Evolutionary conservation across 2,113 vertebrate genomes (phyloP).

Genomic region (Bagarius yarrelli): DNA sequence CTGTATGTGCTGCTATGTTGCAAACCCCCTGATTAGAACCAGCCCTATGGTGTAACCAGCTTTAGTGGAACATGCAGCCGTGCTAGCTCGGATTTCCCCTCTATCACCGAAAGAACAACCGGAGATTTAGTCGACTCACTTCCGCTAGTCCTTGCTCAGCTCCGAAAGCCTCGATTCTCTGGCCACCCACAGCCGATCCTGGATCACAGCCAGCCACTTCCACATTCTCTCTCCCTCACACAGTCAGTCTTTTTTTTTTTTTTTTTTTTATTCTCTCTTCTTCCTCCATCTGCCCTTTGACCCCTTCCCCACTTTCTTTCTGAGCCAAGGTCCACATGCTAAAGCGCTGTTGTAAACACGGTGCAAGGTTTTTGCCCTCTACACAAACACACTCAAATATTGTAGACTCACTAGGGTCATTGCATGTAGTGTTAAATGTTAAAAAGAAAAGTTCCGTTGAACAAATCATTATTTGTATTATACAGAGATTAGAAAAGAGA

Average conservation of each 20-base stretch:
- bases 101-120: background rate
- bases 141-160: conserved; percentile 1
- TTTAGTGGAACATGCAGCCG: background rate
- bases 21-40: conserved; percentile 19
- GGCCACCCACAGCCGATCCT: conserved; percentile 27
- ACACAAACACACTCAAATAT: background rate
- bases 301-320: conserved; percentile 17
- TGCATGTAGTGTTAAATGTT: background rate
- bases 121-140: background rate
- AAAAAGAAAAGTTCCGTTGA: background rate
- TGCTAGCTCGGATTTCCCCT: background rate
- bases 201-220: conserved; percentile 22
- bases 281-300: conserved; percentile 41
- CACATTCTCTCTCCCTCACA: conserved; percentile 36
- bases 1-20: background rate
- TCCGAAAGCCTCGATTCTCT: conserved; percentile 2
- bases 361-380: background rate
- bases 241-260: conserved; percentile 38
- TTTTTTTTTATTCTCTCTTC: conserved; percentile 46
- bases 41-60: background rate
- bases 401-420: background rate
- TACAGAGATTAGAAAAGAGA: background rate
- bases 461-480: background rate
- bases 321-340: conserved; percentile 13
- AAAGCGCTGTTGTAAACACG: conserved; percentile 15